Evolutionary conservation across 2,113 vertebrate species (phyloP).

Genomic region (Sinocyclocheilus rhinocerous): DNA sequence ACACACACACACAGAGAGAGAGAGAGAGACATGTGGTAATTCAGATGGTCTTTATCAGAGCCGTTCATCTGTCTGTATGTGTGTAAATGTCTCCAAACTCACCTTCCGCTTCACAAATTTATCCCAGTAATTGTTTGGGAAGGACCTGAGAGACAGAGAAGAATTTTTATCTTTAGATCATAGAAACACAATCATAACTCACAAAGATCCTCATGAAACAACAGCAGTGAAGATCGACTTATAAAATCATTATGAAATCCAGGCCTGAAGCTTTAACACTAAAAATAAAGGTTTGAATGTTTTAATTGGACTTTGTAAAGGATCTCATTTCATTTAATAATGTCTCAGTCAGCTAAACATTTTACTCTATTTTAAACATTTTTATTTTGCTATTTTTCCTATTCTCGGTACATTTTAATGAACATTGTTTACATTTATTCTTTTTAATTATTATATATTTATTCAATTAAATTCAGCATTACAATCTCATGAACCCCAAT

Average conservation of each 20-base stretch:
- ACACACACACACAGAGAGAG: conserved; percentile 5
- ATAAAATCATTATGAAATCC: neutral
- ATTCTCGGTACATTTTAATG: neutral
- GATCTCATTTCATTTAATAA: neutral
- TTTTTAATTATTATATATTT: neutral
- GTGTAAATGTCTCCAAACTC: conserved; percentile 29
- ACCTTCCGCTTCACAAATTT: conserved; percentile 95
- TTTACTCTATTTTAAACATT: neutral
- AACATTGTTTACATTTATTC: too few relatives aligned
- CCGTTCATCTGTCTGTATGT: neutral
- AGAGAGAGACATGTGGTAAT: too few relatives aligned
- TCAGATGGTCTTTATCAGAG: neutral
- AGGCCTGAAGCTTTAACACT: neutral
- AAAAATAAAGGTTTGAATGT: neutral
- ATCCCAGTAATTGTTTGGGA: conserved; percentile 98
- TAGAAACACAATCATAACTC: neutral
- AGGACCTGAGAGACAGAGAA: conserved; percentile 82
- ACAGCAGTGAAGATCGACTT: neutral
- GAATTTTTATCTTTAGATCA: neutral
- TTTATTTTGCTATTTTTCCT: neutral
- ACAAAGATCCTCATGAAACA: neutral
- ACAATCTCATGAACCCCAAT: neutral
- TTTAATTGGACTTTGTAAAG: neutral
- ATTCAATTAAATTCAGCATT: neutral
- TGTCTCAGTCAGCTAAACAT: neutral